Conservation (phyloP, 2,888 invertebrate genomes). For the Matsumyia berberina region DNA sequence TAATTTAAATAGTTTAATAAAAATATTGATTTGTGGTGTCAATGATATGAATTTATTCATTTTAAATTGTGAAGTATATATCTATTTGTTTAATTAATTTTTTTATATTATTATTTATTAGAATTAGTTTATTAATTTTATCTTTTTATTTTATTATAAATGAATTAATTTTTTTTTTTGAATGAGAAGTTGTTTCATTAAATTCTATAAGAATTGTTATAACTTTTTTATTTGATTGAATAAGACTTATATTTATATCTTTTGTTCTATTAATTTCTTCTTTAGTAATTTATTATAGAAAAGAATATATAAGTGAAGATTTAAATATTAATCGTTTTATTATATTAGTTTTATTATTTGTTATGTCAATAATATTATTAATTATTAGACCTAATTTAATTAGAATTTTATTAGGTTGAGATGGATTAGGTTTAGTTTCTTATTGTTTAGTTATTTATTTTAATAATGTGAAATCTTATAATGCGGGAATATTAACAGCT, state of each 20-base stretch:
- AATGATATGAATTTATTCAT: conserved; percentile 85
- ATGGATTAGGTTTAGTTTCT: conserved; percentile 90
- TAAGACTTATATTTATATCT: conserved; percentile 87
- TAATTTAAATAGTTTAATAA: conserved; percentile 88
- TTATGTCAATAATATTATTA: conserved; percentile 88
- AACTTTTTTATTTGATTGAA: conserved; percentile 87
- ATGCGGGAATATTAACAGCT: conserved; percentile 89
- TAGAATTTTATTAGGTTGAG: conserved; percentile 89
- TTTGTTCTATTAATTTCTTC: conserved; percentile 89
- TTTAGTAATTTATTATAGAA: conserved; percentile 87
- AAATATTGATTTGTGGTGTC: conserved; percentile 89
- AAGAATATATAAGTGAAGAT: conserved; percentile 87
- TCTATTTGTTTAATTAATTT: conserved; percentile 86
- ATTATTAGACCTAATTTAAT: conserved; percentile 89
- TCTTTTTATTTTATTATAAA: conserved; percentile 85
- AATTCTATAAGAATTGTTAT: conserved; percentile 85
- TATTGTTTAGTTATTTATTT: conserved; percentile 87
- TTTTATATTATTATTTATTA: conserved; percentile 85
- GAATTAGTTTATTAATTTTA: conserved; percentile 82
- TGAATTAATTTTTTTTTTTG: conserved; percentile 85
- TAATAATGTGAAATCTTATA: conserved; percentile 88
- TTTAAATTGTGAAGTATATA: conserved; percentile 85
- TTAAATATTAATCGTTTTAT: conserved; percentile 87
- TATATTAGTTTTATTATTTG: conserved; percentile 88
- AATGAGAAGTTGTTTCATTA: conserved; percentile 86